A percentile compares a stretch with the other conserved stretches of the same genome.
These are phyloP conservation scores for Zoanthus sociatus DNA, from an alignment of 92 coral and sea anemone species.

Conservation along the genomic window DNA sequence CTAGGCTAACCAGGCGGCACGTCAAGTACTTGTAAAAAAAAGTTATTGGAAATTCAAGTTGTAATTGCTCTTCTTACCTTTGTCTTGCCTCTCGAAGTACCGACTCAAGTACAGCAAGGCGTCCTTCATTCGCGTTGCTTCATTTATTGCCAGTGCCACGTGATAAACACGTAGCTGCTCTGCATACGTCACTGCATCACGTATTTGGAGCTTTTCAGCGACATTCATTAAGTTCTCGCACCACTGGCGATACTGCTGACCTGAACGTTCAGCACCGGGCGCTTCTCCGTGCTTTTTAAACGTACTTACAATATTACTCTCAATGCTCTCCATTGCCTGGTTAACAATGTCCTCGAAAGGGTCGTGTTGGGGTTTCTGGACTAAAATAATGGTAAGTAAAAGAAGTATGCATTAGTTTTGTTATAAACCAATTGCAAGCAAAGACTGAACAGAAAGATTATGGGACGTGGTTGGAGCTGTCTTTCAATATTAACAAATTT, in stretches of 20 bases:
- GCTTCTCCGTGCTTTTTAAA: background rate
- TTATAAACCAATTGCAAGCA: too few relatives aligned
- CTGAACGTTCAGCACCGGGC: conserved; percentile 28
- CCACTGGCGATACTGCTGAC: conserved; percentile 94
- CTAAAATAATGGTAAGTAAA: background rate
- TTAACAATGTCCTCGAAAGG: conserved; percentile 66
- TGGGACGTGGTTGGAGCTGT: too few relatives aligned
- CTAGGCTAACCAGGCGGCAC: too few relatives aligned
- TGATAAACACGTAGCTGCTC: conserved; percentile 74
- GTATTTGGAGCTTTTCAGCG: conserved; percentile 58
- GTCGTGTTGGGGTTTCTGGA: conserved; percentile 43
- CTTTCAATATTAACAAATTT: too few relatives aligned
- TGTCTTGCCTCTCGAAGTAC: conserved; percentile 12
- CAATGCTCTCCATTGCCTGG: conserved; percentile 65
- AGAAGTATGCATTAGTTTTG: too few relatives aligned
- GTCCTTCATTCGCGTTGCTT: conserved; percentile 62
- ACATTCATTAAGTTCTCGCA: conserved; percentile 65
- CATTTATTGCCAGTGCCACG: conserved; percentile 70
- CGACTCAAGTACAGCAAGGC: conserved; percentile 52
- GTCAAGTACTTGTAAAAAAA: too few relatives aligned
- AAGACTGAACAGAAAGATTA: too few relatives aligned
- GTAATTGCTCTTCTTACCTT: background rate
- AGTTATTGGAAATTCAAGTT: too few relatives aligned
- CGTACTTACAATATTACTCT: conserved; percentile 49
- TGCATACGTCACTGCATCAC: conserved; percentile 69